Conservation (phyloP, 30 jellyfish, hydroid and myxozoan genomes). For the Pseudorhiza aurosa region DNA sequence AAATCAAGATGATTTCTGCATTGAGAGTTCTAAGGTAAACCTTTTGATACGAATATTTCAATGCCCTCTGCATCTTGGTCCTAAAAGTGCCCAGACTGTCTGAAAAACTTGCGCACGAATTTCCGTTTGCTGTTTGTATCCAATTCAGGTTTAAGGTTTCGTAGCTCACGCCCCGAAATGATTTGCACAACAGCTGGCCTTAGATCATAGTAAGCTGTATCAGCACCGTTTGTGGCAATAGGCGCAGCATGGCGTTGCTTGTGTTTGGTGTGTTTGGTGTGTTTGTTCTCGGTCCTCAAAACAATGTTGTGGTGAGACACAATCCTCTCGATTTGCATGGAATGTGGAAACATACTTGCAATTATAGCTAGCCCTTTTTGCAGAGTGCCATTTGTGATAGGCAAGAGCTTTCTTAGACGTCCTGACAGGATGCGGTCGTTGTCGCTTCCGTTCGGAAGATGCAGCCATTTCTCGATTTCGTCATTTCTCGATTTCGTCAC, state of each 20-base stretch:
- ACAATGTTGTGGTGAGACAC: conserved; percentile 52
- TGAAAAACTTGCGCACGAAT: conserved; percentile 43
- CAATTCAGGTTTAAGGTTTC: conserved; percentile 53
- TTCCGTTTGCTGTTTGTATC: conserved; percentile 47
- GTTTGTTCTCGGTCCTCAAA: conserved; percentile 49
- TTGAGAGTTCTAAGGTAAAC: conserved; percentile 28
- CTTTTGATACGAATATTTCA: conserved; percentile 34
- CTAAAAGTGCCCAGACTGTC: conserved; percentile 39
- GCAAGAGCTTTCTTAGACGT: conserved; percentile 63
- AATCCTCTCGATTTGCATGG: conserved; percentile 46
- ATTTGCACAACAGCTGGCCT: conserved; percentile 54
- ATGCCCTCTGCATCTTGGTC: conserved; percentile 2
- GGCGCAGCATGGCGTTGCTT: conserved; percentile 41
- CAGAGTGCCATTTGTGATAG: conserved; percentile 38
- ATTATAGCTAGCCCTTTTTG: conserved; percentile 52
- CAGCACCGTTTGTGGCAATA: conserved; percentile 50
- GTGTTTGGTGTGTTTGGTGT: conserved; percentile 50
- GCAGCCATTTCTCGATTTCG: conserved; percentile 1
- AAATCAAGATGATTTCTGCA: conserved; percentile 33
- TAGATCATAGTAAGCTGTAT: conserved; percentile 60
- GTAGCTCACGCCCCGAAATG: conserved; percentile 56
- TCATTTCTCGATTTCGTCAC: conserved; percentile 7
- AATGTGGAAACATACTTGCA: conserved; percentile 42
- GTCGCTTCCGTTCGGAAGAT: conserved; percentile 20
- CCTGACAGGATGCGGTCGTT: conserved; percentile 34